phyloP scores from a whole-genome alignment of 2,888 invertebrate species.

The Xestobium rufovillosum region DNA sequence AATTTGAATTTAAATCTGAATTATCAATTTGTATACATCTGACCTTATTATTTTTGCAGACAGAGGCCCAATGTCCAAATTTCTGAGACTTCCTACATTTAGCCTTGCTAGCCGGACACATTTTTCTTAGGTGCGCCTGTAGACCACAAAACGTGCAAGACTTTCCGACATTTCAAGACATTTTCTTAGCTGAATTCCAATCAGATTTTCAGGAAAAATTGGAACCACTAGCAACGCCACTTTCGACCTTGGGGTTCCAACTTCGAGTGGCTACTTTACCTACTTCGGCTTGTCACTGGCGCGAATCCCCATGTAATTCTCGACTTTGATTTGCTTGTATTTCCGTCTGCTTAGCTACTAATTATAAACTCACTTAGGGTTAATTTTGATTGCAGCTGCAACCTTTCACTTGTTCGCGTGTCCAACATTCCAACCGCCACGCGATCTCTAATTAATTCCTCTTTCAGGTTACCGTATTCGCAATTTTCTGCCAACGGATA shows the following conservation, averaged over 20 bases:
- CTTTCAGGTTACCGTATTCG: constrained; percentile 6
- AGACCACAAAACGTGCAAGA: too few species aligned
- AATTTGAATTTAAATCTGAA: too few species aligned
- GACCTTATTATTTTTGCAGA: constrained; percentile 6
- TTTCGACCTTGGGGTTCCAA: too few species aligned
- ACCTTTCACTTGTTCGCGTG: constrained; percentile 20
- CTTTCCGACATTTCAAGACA: too few species aligned
- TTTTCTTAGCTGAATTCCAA: too few species aligned
- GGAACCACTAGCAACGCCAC: too few species aligned
- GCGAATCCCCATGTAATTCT: too few species aligned
- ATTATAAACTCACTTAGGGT: constrained; percentile 11
- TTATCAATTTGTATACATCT: constrained; percentile 2
- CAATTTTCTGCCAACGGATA: background rate
- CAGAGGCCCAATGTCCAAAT: constrained; percentile 14
- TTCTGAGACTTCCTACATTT: constrained; percentile 14
- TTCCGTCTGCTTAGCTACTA: constrained; percentile 17
- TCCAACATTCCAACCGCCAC: constrained; percentile 28
- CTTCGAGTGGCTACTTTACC: too few species aligned
- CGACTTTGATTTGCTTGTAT: constrained; percentile 10
- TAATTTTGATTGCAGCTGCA: too few species aligned
- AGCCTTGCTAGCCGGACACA: constrained; percentile 15
- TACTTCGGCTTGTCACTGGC: too few species aligned
- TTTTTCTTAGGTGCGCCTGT: constrained; percentile 10
- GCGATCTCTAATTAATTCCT: constrained; percentile 28
- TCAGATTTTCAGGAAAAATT: too few species aligned